Base-by-base conservation (phyloP, 2,888 invertebrate species). In the Lacanobia wlatinum region DNA sequence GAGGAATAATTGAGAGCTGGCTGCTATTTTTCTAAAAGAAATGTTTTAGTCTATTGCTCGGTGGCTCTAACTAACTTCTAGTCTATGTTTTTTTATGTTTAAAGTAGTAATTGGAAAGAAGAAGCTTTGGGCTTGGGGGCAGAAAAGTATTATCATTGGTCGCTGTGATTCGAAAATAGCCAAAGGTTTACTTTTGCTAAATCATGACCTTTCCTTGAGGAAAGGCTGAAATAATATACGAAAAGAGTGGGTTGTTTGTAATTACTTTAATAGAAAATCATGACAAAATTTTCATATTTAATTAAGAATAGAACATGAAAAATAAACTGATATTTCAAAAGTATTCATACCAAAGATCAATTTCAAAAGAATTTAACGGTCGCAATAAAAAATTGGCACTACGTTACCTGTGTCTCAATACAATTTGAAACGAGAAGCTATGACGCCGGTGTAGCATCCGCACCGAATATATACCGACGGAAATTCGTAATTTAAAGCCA, bases 391-490 rank as follows among this genome's bases (percentile, higher is more conserved):
- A 73, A 46, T 75, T 64, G 71, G 63, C 68, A 73, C 70, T 67
- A 63, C 64, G 18, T 77, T 75, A 81, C 75, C 62, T 76, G 73
- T 76, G 76, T 72, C 71, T 63, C 61, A 78, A 70, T 71, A 69
- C 43, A 73, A 88, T 84, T 87, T 87, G 88, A 89, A 89, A 87
- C 81, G 73, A 83, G 66, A 73, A 79, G 79, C 78, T 78, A 84
- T 87, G 85, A 77, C 84, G 84, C 78, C 82, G 64, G 73, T 73
- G 55, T 73, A 71, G 67, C 74, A 75, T 81, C 86, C 84, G 80
- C 34, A 62, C 48, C n/a, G 16, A 59, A 43, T 40, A 70, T 18
- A 52, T 28, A 4, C 9, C 7, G 40, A 23, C 61, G 61, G 65
- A 61, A 52, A 56, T 40, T 9, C 21, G 46, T 65, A 73, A 65